These are phyloP conservation scores for Drosophila nr. fundita DNA, from an alignment of 2,888 invertebrate species.

Conservation along the genomic window DNA sequence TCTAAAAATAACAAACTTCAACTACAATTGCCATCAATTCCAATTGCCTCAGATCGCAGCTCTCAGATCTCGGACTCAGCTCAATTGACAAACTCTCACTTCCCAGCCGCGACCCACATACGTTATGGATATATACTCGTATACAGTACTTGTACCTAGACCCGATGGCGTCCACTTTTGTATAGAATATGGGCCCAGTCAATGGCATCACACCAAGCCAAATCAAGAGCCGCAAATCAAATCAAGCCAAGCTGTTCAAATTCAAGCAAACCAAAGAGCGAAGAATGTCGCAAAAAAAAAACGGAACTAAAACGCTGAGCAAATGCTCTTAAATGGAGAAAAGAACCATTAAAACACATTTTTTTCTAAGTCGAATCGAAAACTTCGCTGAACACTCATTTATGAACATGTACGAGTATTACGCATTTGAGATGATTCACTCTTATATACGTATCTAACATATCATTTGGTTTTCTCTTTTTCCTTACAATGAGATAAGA, in stretches of 20 bases:
- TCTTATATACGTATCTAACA: neutral
- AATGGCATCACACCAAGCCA: conserved; percentile 67
- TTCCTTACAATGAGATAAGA: neutral
- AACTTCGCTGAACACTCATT: neutral
- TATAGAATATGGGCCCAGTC: conserved; percentile 45
- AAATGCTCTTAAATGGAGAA: conserved; percentile 15
- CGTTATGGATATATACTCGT: conserved; percentile 22
- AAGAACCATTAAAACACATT: neutral
- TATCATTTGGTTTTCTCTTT: neutral
- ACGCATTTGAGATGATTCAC: conserved; percentile 7
- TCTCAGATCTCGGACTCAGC: conserved; percentile 25
- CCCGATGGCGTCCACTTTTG: conserved; percentile 45
- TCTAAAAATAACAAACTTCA: conserved; percentile 69
- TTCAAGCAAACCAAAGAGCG: conserved; percentile 17
- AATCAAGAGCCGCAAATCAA: conserved; percentile 50
- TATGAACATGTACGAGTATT: too few species aligned
- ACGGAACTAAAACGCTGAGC: neutral
- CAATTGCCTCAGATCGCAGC: conserved; percentile 60
- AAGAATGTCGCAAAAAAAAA: conserved; percentile 5
- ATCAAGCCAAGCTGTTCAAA: conserved; percentile 54
- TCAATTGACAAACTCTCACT: conserved; percentile 72
- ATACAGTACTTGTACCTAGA: conserved; percentile 29
- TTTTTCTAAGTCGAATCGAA: neutral
- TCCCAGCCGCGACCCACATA: conserved; percentile 63
- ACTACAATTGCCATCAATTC: conserved; percentile 66